These are phyloP conservation scores for Aphidius gifuensis DNA, from an alignment of 1,140 invertebrate species.

Conservation along the genomic window DNA sequence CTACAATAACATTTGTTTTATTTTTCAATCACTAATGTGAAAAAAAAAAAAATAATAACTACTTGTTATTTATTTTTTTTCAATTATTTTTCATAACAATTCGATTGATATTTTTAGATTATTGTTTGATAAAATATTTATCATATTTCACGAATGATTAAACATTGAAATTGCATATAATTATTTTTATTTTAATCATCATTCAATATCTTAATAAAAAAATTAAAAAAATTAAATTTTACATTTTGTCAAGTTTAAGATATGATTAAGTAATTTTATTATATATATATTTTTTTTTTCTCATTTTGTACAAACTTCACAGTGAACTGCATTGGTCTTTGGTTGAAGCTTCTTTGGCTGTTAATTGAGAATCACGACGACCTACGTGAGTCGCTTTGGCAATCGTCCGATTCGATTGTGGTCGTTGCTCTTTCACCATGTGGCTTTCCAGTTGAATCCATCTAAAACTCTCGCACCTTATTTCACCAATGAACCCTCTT, in stretches of 20 bases:
- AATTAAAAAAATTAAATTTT: neutral
- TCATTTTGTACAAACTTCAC: neutral
- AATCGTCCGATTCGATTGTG: constrained; percentile 33
- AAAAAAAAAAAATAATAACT: neutral
- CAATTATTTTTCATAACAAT: too few relatives aligned
- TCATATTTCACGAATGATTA: too few relatives aligned
- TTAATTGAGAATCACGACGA: constrained; percentile 46
- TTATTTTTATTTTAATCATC: too few relatives aligned
- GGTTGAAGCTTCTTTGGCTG: constrained; percentile 23
- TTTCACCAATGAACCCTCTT: neutral
- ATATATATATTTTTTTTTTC: neutral
- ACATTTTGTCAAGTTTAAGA: too few relatives aligned
- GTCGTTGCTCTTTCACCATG: constrained; percentile 20
- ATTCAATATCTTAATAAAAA: too few relatives aligned
- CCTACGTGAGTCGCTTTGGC: constrained; percentile 38
- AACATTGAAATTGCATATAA: too few relatives aligned
- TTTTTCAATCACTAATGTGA: neutral
- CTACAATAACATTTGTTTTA: neutral
- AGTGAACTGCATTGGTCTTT: constrained; percentile 1
- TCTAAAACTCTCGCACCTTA: neutral
- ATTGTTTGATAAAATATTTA: too few relatives aligned
- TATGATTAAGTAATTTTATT: too few relatives aligned
- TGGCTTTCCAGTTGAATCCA: constrained; percentile 13
- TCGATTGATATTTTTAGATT: too few relatives aligned
- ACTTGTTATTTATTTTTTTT: too few relatives aligned